Evolutionary conservation across 2,888 invertebrate species (phyloP).

Genomic region (Leptinotarsa juncta): DNA sequence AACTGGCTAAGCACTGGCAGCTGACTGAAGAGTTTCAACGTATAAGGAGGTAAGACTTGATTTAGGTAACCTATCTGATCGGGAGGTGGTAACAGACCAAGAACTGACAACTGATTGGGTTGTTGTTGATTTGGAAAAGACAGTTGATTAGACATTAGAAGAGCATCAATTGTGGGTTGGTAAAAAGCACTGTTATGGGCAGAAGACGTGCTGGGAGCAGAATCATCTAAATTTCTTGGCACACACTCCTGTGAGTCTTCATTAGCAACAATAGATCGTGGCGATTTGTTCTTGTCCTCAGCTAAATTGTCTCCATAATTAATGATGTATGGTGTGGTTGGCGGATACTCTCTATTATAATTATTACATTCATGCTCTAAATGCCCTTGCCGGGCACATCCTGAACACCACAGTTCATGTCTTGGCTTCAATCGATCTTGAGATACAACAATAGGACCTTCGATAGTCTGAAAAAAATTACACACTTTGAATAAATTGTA

Average conservation of each 20-base stretch:
- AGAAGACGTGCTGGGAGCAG: background rate
- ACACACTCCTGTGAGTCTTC: background rate
- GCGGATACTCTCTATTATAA: constrained; percentile 53
- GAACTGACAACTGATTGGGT: background rate
- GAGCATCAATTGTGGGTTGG: background rate
- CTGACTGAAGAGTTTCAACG: background rate
- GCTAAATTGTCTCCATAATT: constrained; percentile 52
- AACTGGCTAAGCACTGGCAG: constrained; percentile 5
- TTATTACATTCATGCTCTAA: constrained; percentile 55
- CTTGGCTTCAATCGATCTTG: constrained; percentile 57
- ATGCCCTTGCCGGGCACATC: constrained; percentile 65
- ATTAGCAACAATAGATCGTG: background rate
- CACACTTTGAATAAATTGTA: background rate
- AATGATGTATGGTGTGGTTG: constrained; percentile 50
- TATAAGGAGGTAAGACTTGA: background rate
- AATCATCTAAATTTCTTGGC: background rate
- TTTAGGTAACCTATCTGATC: background rate
- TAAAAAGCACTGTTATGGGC: background rate
- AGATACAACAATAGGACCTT: constrained; percentile 55
- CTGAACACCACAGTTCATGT: constrained; percentile 63
- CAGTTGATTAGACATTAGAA: background rate
- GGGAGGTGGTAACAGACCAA: background rate
- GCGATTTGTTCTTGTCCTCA: background rate
- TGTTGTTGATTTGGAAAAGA: background rate
- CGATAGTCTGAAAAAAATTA: constrained; percentile 54